These are phyloP conservation scores for Cephus cinctus DNA, from an alignment of 1,140 invertebrate species.

Conservation along the genomic window DNA sequence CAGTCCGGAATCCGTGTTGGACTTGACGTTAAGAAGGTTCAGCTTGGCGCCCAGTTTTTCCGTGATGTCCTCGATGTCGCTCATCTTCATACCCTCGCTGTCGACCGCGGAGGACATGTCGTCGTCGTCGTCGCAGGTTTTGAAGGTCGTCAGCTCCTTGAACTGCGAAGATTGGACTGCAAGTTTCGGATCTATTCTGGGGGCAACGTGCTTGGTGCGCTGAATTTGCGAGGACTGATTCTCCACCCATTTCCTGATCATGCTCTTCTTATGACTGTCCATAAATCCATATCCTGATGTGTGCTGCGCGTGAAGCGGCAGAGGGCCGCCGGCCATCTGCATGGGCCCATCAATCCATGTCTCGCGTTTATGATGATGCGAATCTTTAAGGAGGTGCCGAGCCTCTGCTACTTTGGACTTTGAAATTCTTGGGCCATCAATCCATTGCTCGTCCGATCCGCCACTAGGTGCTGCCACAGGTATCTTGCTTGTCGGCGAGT, in stretches of 20 bases:
- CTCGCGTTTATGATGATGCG: conserved; percentile 76
- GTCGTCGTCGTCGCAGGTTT: conserved; percentile 55
- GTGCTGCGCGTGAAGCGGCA: conserved; percentile 53
- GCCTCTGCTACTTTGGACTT: conserved; percentile 81
- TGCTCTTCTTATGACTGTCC: conserved; percentile 87
- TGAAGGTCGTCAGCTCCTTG: conserved; percentile 66
- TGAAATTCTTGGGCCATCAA: conserved; percentile 88
- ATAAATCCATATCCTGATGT: conserved; percentile 76
- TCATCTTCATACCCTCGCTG: conserved; percentile 46
- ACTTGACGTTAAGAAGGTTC: conserved; percentile 44
- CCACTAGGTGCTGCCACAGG: conserved; percentile 40
- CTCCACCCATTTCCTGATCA: conserved; percentile 93
- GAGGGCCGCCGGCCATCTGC: conserved; percentile 48
- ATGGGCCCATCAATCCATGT: conserved; percentile 94
- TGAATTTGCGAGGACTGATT: conserved; percentile 81
- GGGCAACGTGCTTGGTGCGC: conserved; percentile 33
- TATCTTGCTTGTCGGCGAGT: conserved; percentile 49
- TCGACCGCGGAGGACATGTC: conserved; percentile 44
- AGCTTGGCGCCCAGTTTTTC: conserved; percentile 48
- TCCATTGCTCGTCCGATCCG: conserved; percentile 85
- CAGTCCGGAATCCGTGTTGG: conserved; percentile 38
- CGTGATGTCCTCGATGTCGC: conserved; percentile 48
- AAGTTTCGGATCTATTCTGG: conserved; percentile 55
- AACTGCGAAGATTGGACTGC: conserved; percentile 45
- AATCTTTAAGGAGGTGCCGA: conserved; percentile 74